Percentiles rank a stretch among this genome's conserved stretches.
Conservation (phyloP, 2,113 vertebrate genomes). For the Emydocephalus ijimae region DNA sequence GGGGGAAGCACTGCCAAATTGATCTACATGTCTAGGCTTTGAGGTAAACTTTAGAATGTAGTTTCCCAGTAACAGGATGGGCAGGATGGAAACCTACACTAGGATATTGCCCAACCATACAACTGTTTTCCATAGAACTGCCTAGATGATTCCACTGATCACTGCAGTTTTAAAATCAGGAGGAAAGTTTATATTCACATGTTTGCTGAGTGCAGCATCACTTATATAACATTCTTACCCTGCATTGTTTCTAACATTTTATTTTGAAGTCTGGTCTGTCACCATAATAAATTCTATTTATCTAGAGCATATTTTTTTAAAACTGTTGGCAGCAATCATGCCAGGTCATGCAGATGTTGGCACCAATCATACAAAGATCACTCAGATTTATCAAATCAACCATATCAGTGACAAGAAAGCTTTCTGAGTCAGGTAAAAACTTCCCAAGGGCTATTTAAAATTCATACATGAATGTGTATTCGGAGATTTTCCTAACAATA, state of each 20-base stretch:
- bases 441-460: not conserved
- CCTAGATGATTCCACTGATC: not conserved
- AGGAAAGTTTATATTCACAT: not conserved
- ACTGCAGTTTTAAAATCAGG: not conserved
- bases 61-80: not conserved
- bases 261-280: not conserved
- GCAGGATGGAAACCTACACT: not conserved
- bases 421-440: not conserved
- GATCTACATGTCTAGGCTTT: not conserved
- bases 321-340: not conserved
- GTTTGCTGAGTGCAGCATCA: not conserved
- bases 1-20: not conserved
- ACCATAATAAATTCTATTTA: not conserved
- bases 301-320: not conserved
- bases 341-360: not conserved
- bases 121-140: not conserved
- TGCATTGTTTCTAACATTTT: not conserved
- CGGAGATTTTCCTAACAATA: not conserved
- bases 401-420: not conserved
- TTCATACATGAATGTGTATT: not conserved
- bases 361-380: not conserved
- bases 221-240: not conserved
- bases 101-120: not conserved
- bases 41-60: not conserved
- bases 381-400: not conserved